Base-by-base conservation (phyloP, 2,888 invertebrate genomes). In the Laspeyria flexula region DNA sequence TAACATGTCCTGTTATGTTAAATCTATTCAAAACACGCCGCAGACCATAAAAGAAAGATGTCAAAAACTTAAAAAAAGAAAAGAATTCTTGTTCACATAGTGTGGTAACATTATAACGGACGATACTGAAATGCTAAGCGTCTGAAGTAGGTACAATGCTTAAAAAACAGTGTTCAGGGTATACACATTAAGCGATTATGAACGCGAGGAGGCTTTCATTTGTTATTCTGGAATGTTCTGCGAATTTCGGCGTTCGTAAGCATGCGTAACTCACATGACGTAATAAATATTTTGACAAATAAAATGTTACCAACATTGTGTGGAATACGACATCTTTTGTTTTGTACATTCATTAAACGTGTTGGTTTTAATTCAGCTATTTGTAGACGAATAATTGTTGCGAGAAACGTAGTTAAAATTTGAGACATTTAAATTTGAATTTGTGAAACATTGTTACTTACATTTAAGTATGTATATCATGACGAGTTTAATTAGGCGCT, bases 161-260 rank as follows among this genome's bases (percentile, higher is more conserved):
- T 23, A 38, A 23, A 53, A 47, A 55, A 52, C 52, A 50, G 53
- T 58, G 56, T 65, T 51, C 60, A 55, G 44, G 53, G 30, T 25
- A 44, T 53, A 50, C 58, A 65, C 71, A 68, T 75, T 60, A 68
- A 56, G 62, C 57, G 64, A 69, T 71, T 69, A 75, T 64, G 66
- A 62, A 62, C 58, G 44, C 43, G 51, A 70, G 60, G 63, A 63
- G 65, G 72, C 68, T 73, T 77, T 73, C 71, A 74, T 79, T 75
- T 64, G 61, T 66, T 59, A 43, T 55, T 58, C 46, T 55, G 61
- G 66, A 65, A 71, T 61, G 67, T 52, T 37, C 53, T 55, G 65
- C 59, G 57, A 67, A 71, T 75, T 68, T 70, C 64, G 60, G 53
- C 65, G 64, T 63, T 58, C 63, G 59, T 72, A 69, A 65, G 62